Base-by-base conservation (phyloP, 2,888 invertebrate species). In the Volucella bombylans region DNA sequence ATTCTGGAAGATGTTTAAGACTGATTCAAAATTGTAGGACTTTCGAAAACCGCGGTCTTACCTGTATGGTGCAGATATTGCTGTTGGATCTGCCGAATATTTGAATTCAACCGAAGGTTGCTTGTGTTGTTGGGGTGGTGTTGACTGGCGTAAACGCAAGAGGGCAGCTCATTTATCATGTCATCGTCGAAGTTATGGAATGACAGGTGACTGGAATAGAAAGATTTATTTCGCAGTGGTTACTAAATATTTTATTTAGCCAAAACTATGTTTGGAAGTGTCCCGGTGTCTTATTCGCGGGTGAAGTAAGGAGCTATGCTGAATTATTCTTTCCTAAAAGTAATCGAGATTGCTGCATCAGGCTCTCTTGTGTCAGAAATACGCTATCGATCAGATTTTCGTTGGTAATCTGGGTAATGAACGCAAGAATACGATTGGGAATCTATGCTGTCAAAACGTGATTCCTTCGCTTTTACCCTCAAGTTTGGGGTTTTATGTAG, bases 81-180 rank as follows among this genome's bases (percentile, higher is more conserved):
- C 59, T 92, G 92, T 71, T 92, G 92, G 15, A 92, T 91, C 86
- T 92, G 92, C 1, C 92, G 88, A 62, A 92, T 91, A 55, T 89
- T 90, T 12, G 90, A 88, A 57, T 87, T 90, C 52, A 91, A 87
- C 23, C 91, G 90, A 41, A 91, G 82, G 79, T 88, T 62, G 72
- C 88, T 54, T 1, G 50, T 87, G 69, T 87, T 87, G 3, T 83
- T 87, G n/a, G 87, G 76, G 90, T 87, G 93, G 88, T 91, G 93
- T 82, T 92, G 95, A 87, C 91, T 94, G 87, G 91, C 96, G 91
- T 96, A 97, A 76, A 96, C 95, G 90, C 97, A 97, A 50, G 96
- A 96, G 0, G 96, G 96, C 87, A 97, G 92, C 88, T 97, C 96
- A 61, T 90, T 91, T 12, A 95, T 93, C 89, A 94, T 91, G 89